Conservation (phyloP, 1,140 invertebrate genomes). For the Potamilus streckersoni region DNA sequence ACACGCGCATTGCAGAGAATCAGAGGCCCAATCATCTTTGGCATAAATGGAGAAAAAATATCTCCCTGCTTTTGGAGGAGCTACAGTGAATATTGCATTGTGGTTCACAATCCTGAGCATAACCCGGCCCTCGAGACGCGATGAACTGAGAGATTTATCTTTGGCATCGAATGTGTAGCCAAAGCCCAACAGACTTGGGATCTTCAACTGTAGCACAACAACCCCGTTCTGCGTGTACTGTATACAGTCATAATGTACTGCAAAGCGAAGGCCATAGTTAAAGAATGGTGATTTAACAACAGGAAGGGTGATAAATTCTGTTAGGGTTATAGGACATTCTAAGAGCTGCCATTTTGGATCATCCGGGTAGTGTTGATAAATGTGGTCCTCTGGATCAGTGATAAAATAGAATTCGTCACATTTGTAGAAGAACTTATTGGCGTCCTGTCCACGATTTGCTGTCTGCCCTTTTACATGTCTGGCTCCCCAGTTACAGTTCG, state of each 20-base stretch:
- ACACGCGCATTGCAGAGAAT: slow-evolving; percentile 63
- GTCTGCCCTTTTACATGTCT: slow-evolving; percentile 55
- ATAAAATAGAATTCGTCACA: slow-evolving; percentile 71
- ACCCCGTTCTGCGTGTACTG: slow-evolving; percentile 57
- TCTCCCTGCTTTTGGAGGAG: slow-evolving; percentile 58
- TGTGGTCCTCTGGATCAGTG: slow-evolving; percentile 72
- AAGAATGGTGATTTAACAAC: slow-evolving; percentile 67
- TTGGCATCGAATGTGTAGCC: slow-evolving; percentile 58
- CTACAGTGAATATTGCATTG: slow-evolving; percentile 61
- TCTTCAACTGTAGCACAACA: slow-evolving; percentile 55
- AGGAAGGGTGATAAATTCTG: slow-evolving; percentile 71
- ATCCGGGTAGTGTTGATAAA: slow-evolving; percentile 72
- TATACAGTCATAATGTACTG: slow-evolving; percentile 58
- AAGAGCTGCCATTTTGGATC: slow-evolving; percentile 72
- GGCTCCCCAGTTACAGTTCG: slow-evolving; percentile 71
- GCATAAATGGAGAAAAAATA: slow-evolving; percentile 64
- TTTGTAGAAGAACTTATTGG: slow-evolving; percentile 50
- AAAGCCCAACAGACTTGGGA: slow-evolving; percentile 56
- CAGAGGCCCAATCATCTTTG: slow-evolving; percentile 61
- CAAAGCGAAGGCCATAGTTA: slow-evolving; percentile 59
- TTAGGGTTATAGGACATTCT: slow-evolving; percentile 68
- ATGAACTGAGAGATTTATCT: slow-evolving; percentile 45
- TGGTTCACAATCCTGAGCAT: slow-evolving; percentile 60
- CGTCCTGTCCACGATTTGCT: slow-evolving; percentile 25
- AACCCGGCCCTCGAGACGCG: slow-evolving; percentile 53